Base-by-base conservation (phyloP, 2,797 vertebrate genomes). In the Sebastes hopkinsi region DNA sequence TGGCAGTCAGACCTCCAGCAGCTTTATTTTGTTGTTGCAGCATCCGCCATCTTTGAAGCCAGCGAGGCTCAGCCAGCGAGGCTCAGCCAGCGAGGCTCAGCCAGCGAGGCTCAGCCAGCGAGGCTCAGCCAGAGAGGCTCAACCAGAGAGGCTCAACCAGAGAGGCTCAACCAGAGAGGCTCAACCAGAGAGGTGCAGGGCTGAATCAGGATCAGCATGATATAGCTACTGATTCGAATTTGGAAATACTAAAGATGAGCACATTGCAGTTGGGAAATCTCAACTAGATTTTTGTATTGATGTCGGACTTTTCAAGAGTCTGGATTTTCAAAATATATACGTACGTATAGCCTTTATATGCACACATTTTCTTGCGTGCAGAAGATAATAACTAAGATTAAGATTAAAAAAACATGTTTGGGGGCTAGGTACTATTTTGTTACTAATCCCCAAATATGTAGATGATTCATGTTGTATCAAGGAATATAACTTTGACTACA, bases 201-300 rank as follows among this genome's bases (percentile, higher is more conserved):
- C 50, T 62, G 50, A 72, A 74, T 87, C 25, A 32, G 61, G 69
- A 87, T 55, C 79, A 84, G 81, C 80, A 76, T 83, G 58, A 77
- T 76, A 55, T 14, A 54, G 20, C 9, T 55, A 54, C 10, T 12
- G 18, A 38, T 23, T 9, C 0, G 4, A 50, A 42, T 59, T 56
- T 67, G 9, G 8, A 46, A 62, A 74, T 42, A 74, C 30, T 67
- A 5, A 22, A 52, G 25, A 10, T 59, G 23, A 52, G 13, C 3
- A 22, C 8, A 65, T n/a, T 59, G 55, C 52, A 42, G 23, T 10
- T 54, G 46, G 20, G 25, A 77, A 62, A 50, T 56, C 36, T 54
- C 8, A 22, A 12, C 27, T 54, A 7, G 36, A 55, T 52, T 46
- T 56, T 16, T 52, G 6, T 23, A 14, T 16, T 22, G 6, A 23